Evolutionary conservation across 2,113 vertebrate species (phyloP).

Genomic region (Dermatemys mawii): DNA sequence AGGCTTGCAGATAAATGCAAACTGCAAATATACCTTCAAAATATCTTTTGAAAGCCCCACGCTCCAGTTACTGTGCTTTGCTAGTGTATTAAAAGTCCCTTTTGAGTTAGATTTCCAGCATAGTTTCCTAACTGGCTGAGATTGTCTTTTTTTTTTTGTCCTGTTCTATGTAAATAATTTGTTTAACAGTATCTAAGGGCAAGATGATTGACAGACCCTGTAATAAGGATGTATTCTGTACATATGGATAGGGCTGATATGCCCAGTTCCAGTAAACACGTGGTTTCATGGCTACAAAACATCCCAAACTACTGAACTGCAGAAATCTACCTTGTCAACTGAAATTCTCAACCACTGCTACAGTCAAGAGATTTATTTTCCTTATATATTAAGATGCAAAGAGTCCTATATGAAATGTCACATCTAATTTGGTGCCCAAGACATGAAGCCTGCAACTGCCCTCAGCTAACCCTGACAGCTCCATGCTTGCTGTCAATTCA

Average conservation of each 20-base stretch:
- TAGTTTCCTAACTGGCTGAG: neutral
- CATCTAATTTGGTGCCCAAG: slow-evolving; percentile 23
- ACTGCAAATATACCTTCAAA: neutral
- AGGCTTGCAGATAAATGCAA: neutral
- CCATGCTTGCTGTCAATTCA: neutral
- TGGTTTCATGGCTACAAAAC: neutral
- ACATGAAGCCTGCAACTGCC: slow-evolving; percentile 18
- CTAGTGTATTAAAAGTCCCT: neutral
- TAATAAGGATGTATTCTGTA: neutral
- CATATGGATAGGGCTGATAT: slow-evolving; percentile 5
- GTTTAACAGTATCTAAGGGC: neutral
- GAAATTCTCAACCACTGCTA: neutral
- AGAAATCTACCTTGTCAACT: neutral
- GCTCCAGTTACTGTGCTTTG: neutral
- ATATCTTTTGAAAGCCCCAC: neutral
- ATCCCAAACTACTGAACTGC: rapidly evolving
- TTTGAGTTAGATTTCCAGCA: neutral
- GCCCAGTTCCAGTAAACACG: neutral
- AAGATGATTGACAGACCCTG: neutral
- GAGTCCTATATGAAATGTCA: slow-evolving; percentile 47
- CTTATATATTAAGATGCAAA: slow-evolving; percentile 16
- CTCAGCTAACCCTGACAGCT: slow-evolving; percentile 31
- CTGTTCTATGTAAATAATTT: neutral
- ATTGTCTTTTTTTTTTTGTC: neutral
- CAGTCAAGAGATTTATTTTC: neutral